Conservation (phyloP, 2,888 invertebrate genomes). For the Eupithecia insigniata region DNA sequence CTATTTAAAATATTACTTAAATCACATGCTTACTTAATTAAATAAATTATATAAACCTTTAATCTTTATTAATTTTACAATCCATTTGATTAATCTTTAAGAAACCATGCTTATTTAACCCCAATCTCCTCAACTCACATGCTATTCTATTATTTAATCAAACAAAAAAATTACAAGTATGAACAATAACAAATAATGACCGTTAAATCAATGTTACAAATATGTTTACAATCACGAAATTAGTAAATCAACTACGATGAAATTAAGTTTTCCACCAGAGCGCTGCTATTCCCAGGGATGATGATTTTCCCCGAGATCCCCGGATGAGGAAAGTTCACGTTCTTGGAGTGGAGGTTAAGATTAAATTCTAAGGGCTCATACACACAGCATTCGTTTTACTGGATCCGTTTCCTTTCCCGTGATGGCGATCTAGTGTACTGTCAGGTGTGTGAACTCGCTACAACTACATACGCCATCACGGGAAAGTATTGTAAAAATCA, state of each 20-base stretch:
- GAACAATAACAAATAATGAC: neutral
- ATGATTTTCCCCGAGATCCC: too few species aligned
- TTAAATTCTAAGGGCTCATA: too few species aligned
- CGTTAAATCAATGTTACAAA: neutral
- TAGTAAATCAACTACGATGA: neutral
- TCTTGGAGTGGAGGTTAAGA: too few species aligned
- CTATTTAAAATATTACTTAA: neutral
- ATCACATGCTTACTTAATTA: neutral
- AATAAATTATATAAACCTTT: neutral
- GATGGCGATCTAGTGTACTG: too few species aligned
- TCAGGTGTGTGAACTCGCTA: too few species aligned
- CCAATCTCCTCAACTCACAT: neutral
- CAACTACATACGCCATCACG: too few species aligned
- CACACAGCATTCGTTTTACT: too few species aligned
- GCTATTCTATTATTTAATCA: neutral
- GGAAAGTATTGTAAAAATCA: too few species aligned
- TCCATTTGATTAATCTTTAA: neutral
- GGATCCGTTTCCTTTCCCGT: too few species aligned
- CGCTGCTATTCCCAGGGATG: neutral
- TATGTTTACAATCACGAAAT: neutral
- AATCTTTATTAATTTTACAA: neutral
- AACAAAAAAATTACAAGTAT: neutral
- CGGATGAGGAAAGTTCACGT: too few species aligned
- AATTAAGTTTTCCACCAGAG: neutral
- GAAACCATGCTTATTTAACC: constrained; percentile 7